A percentile compares a stretch with the other conserved stretches of the same genome.
Conservation (phyloP, 2,113 vertebrate species). For the Rattus norvegicus region GRCr8 NC_086022.1:94594501-94595000, state of each 20-base stretch:
- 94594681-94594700: background rate
- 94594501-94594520: background rate
- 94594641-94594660: background rate
- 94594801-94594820: background rate
- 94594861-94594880: background rate
- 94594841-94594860: background rate
- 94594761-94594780: background rate
- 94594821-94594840: background rate
- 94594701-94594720: background rate
- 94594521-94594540: background rate
- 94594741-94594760: background rate
- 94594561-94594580: background rate
- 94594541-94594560: background rate
- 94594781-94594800: background rate
- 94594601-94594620: background rate
- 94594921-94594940: background rate
- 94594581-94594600: background rate
- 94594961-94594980: background rate
- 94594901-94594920: background rate
- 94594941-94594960: slow-evolving; percentile 8
- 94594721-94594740: background rate
- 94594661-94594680: background rate
- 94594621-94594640: background rate
- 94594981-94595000: background rate
- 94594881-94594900: background rate